phyloP scores from a whole-genome alignment of 2,797 vertebrate species.

The Myoxocephalus aenaeus region DNA sequence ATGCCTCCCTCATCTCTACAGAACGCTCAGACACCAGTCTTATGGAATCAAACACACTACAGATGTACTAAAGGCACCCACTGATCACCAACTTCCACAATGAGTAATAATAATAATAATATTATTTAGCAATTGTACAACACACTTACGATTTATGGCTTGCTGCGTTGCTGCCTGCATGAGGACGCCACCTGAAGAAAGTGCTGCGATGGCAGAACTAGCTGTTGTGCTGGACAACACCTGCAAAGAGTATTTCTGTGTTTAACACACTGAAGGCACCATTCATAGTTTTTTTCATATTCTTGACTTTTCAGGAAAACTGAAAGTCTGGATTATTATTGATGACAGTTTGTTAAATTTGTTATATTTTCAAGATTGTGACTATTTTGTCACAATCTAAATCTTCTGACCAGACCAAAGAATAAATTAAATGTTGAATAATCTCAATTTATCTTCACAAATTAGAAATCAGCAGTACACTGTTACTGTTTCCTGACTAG shows the following conservation, averaged over 20 bases:
- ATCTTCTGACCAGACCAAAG: neutral
- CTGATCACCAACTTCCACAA: neutral
- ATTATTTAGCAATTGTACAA: neutral
- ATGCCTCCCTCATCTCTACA: neutral
- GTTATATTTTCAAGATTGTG: neutral
- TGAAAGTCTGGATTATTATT: neutral
- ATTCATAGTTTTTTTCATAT: neutral
- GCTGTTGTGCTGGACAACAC: slow-evolving; percentile 93
- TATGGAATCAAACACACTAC: neutral
- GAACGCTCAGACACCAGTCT: neutral
- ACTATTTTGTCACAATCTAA: neutral
- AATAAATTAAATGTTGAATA: neutral
- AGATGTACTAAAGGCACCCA: neutral
- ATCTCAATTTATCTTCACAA: no score
- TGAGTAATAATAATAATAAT: neutral
- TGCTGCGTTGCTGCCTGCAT: slow-evolving; percentile 95
- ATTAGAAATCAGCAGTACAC: no score
- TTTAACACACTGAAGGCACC: neutral
- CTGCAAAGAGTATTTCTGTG: slow-evolving; percentile 70
- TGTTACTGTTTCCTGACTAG: no score
- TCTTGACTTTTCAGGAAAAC: neutral
- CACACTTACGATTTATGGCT: slow-evolving; percentile 94
- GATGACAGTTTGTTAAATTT: neutral
- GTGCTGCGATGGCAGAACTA: slow-evolving; percentile 90
- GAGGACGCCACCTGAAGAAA: slow-evolving; percentile 95